Percentiles rank a stretch among this genome's conserved stretches.
These are phyloP conservation scores for Pteruthius melanotis DNA, from an alignment of 2,113 vertebrate genomes.

Conservation along the genomic window DNA sequence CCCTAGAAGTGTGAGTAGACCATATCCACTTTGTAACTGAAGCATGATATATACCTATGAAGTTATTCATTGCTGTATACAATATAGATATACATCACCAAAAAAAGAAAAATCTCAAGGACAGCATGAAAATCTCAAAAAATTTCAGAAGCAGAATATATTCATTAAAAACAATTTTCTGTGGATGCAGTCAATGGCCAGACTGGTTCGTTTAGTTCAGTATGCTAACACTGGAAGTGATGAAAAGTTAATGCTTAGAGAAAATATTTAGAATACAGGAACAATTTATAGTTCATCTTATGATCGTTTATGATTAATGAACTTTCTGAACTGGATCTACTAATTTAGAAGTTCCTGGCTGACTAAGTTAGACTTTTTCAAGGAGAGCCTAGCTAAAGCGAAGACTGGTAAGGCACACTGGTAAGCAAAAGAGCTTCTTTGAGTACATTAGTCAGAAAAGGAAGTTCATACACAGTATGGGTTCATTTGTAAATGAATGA, in stretches of 20 bases:
- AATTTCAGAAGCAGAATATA: neutral
- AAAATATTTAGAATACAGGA: neutral
- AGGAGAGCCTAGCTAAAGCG: neutral
- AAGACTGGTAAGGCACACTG: neutral
- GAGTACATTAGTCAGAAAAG: neutral
- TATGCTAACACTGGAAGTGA: neutral
- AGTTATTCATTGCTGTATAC: neutral
- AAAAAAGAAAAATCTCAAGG: neutral
- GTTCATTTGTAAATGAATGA: neutral
- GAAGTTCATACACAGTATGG: neutral
- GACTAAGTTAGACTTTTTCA: neutral
- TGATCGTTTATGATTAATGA: neutral
- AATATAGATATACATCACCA: neutral
- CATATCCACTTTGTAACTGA: neutral
- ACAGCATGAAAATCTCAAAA: neutral
- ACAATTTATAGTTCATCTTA: neutral
- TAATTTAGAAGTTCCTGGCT: neutral
- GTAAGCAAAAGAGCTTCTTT: neutral
- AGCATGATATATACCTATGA: neutral
- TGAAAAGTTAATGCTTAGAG: neutral
- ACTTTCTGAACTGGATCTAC: neutral
- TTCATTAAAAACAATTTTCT: fast-evolving
- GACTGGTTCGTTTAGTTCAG: neutral
- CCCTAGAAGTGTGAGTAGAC: neutral
- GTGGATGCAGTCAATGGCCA: neutral